phyloP scores from a whole-genome alignment of 2,113 vertebrate species.

The Tachuris rubrigastra region DNA sequence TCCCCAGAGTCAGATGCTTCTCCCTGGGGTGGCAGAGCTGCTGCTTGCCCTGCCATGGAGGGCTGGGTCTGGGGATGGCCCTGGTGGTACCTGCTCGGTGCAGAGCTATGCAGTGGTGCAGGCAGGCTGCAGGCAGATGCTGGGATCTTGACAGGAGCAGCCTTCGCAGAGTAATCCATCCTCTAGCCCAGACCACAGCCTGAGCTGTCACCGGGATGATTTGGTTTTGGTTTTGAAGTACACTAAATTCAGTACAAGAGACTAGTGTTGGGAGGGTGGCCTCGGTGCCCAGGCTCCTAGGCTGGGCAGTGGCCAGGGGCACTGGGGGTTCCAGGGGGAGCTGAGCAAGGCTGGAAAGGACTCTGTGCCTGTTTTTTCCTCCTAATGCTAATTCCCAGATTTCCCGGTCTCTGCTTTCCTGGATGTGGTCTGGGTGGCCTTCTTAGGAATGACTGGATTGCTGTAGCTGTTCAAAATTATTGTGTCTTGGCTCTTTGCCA shows the following conservation, averaged over 20 bases:
- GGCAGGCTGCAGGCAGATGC: too few relatives aligned
- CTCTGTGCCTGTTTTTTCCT: neutral
- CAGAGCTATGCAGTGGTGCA: neutral
- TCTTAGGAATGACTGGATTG: neutral
- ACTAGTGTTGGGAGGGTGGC: fast-evolving
- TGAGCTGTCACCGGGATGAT: neutral
- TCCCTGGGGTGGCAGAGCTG: neutral
- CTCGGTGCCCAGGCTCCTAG: neutral
- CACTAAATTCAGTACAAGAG: neutral
- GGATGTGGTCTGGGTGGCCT: neutral
- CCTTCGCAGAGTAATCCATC: neutral
- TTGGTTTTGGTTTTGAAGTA: neutral
- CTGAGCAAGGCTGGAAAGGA: neutral
- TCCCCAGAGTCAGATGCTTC: neutral
- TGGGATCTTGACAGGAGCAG: neutral
- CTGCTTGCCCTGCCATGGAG: neutral
- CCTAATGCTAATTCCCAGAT: neutral
- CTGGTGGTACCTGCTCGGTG: neutral
- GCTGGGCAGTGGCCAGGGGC: too few relatives aligned
- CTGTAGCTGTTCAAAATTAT: neutral
- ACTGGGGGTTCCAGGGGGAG: neutral
- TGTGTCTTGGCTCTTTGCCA: neutral
- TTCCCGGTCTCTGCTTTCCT: neutral
- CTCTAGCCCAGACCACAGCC: fast-evolving
- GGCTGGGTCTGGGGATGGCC: neutral